phyloP scores from a whole-genome alignment of 2,113 vertebrate species.

The Laticauda laticaudata region DNA sequence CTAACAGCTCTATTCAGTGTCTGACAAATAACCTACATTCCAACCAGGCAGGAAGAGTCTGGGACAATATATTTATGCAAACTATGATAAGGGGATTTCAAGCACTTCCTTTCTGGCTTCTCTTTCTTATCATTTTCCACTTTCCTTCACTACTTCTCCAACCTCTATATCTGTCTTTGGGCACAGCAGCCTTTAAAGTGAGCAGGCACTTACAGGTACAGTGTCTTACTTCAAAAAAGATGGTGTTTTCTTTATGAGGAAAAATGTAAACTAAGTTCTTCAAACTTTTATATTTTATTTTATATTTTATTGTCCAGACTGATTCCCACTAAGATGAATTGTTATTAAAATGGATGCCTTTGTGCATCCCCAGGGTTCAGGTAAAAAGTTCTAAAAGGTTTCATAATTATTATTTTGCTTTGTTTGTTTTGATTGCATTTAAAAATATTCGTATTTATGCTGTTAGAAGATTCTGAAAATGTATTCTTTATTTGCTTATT shows the following conservation, averaged over 20 bases:
- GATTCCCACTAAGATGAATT: background rate
- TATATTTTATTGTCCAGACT: background rate
- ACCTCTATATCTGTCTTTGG: background rate
- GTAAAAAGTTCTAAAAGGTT: background rate
- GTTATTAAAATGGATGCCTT: background rate
- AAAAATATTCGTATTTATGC: background rate
- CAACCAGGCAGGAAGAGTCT: background rate
- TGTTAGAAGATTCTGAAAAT: background rate
- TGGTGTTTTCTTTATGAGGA: background rate
- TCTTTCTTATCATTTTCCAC: background rate
- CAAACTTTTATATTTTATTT: background rate
- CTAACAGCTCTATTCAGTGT: background rate
- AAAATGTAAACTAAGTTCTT: background rate
- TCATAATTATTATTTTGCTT: background rate
- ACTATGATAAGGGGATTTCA: background rate
- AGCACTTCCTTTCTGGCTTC: background rate
- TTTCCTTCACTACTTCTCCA: background rate
- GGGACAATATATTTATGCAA: background rate
- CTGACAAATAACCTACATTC: background rate
- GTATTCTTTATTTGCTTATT: background rate
- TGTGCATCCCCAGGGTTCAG: background rate
- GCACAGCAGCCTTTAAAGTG: background rate
- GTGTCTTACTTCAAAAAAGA: background rate
- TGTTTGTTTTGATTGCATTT: conserved; percentile 12
- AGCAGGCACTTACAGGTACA: background rate